Conservation (phyloP, 2,113 vertebrate species). For the Scartelaos histophorus region DNA sequence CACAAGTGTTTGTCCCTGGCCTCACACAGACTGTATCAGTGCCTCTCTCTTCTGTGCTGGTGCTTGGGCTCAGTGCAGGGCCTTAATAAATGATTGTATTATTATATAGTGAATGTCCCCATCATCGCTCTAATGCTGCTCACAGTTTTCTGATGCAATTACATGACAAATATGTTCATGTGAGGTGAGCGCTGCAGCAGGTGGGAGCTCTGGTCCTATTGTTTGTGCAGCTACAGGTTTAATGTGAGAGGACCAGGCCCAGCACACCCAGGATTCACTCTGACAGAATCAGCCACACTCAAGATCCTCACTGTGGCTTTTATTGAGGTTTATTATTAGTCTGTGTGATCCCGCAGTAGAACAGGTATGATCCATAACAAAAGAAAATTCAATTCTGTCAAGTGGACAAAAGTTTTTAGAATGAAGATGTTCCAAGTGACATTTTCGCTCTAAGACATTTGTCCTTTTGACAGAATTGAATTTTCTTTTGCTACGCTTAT, state of each 20-base stretch:
- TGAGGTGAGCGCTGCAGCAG: constrained; percentile 11
- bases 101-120: constrained; percentile 87
- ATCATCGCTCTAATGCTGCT: constrained; percentile 27
- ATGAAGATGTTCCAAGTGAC: no score
- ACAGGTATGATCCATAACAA: no score
- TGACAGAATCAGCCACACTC: constrained; percentile 24
- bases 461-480: no score
- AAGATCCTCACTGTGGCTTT: not conserved
- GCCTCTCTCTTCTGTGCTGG: constrained; percentile 65
- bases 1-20: constrained; percentile 91
- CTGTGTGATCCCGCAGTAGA: no score
- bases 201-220: constrained; percentile 19
- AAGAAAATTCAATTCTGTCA: no score
- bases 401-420: no score
- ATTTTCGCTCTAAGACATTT: no score
- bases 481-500: no score
- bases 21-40: constrained; percentile 88
- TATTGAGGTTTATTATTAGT: not conserved
- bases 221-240: not conserved
- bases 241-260: not conserved
- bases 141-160: constrained; percentile 29
- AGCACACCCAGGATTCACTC: constrained; percentile 21
- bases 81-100: constrained; percentile 62
- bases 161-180: constrained; percentile 57
- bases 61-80: constrained; percentile 70